These are phyloP conservation scores for Pherbina coryleti DNA, from an alignment of 2,888 invertebrate genomes.

Conservation along the genomic window DNA sequence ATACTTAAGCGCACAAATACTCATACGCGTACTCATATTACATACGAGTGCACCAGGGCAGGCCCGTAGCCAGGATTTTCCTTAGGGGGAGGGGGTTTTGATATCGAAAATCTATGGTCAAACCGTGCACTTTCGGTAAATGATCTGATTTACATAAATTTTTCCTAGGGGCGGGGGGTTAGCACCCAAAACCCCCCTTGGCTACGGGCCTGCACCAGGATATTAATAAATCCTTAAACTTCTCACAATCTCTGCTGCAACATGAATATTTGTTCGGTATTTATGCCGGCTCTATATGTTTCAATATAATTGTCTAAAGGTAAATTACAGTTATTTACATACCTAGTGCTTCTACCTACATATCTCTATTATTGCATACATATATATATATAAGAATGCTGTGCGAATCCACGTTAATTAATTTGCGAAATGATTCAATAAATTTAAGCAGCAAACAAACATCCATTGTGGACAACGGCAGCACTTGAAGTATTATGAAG, in stretches of 20 bases:
- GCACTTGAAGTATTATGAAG: no score
- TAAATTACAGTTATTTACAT: background rate
- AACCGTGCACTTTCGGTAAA: no score
- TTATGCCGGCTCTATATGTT: background rate
- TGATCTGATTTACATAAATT: no score
- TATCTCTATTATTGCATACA: background rate
- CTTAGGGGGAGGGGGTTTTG: no score
- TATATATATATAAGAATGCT: no score
- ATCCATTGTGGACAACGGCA: background rate
- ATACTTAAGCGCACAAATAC: background rate
- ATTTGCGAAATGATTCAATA: background rate
- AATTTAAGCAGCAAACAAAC: background rate
- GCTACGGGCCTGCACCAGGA: no score
- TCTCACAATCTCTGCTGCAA: conserved; percentile 8
- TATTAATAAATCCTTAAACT: conserved; percentile 10
- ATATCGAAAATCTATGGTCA: no score
- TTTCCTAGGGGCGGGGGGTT: no score
- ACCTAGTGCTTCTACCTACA: no score
- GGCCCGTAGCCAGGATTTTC: no score
- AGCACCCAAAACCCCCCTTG: no score
- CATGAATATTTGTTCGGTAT: background rate
- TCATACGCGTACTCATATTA: background rate
- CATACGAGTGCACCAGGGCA: no score
- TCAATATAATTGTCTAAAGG: conserved; percentile 3
- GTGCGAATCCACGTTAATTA: background rate